phyloP scores from a whole-genome alignment of 1,140 invertebrate species.

The Papilio glaucus region DNA sequence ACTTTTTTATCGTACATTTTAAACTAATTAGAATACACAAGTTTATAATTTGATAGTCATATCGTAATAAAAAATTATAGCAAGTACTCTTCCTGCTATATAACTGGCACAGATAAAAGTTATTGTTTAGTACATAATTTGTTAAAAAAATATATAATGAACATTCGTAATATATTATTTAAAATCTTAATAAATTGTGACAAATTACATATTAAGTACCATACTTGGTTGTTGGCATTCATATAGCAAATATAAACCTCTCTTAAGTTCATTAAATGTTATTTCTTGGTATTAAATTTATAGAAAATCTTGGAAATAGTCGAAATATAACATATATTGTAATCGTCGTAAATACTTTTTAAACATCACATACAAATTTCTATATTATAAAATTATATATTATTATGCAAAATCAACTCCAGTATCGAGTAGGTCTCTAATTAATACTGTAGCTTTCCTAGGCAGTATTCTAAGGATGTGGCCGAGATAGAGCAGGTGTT shows the following conservation, averaged over 20 bases:
- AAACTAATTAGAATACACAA: too few species aligned
- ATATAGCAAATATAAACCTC: too few species aligned
- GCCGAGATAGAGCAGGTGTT: slow-evolving; percentile 84
- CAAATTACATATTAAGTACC: neutral
- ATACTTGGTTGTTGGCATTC: too few species aligned
- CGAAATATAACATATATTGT: neutral
- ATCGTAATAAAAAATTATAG: too few species aligned
- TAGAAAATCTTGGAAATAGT: too few species aligned
- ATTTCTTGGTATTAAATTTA: too few species aligned
- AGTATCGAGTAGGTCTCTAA: slow-evolving; percentile 86
- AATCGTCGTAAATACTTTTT: neutral
- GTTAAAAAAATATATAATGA: neutral
- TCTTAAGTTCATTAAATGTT: too few species aligned
- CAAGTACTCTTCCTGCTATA: too few species aligned
- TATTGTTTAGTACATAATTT: too few species aligned
- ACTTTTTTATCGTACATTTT: too few species aligned
- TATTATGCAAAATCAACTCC: slow-evolving; percentile 86
- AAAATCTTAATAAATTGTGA: neutral
- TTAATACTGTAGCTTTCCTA: slow-evolving; percentile 84
- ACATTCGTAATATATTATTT: neutral
- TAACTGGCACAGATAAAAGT: too few species aligned
- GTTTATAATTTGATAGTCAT: too few species aligned
- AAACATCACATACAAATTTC: slow-evolving; percentile 1
- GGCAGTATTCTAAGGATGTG: slow-evolving; percentile 85
- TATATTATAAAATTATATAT: neutral